Percentiles rank a stretch among this genome's conserved stretches.
These are phyloP conservation scores for Epsilonema sp. DNA, from an alignment of 2,888 invertebrate species.

Conservation along the genomic window DNA sequence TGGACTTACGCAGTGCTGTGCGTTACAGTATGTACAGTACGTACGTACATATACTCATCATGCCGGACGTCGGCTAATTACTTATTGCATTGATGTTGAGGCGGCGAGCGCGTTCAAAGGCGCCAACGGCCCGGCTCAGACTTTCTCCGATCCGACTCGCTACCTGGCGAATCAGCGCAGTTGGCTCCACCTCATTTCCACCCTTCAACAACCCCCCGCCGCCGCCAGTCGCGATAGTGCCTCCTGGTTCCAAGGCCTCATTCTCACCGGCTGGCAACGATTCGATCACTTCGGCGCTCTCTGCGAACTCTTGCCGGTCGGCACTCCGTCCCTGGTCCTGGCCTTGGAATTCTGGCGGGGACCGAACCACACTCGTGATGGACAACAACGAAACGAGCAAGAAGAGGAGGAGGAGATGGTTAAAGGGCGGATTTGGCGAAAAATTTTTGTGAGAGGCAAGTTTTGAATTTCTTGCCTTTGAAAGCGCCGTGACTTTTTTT, in stretches of 20 bases:
- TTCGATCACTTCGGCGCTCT: constrained; percentile 33
- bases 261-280: constrained; percentile 28
- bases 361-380: too few species aligned
- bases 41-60: too few species aligned
- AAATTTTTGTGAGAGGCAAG: too few species aligned
- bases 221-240: background rate
- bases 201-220: background rate
- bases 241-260: background rate
- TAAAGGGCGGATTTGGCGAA: too few species aligned
- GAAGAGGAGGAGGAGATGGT: too few species aligned
- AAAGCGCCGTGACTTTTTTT: too few species aligned
- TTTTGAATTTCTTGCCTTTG: too few species aligned
- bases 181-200: constrained; percentile 40
- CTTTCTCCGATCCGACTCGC: constrained; percentile 44
- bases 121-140: constrained; percentile 53
- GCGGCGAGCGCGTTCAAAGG: constrained; percentile 74
- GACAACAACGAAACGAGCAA: too few species aligned
- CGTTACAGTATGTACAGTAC: too few species aligned
- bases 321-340: constrained; percentile 32
- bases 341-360: constrained; percentile 13
- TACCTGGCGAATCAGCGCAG: constrained; percentile 50
- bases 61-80: too few species aligned
- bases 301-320: constrained; percentile 32
- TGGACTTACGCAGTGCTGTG: too few species aligned
- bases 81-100: too few species aligned